phyloP scores from a whole-genome alignment of 2,113 vertebrate species.

The Periophthalmodon schlosseri region DNA sequence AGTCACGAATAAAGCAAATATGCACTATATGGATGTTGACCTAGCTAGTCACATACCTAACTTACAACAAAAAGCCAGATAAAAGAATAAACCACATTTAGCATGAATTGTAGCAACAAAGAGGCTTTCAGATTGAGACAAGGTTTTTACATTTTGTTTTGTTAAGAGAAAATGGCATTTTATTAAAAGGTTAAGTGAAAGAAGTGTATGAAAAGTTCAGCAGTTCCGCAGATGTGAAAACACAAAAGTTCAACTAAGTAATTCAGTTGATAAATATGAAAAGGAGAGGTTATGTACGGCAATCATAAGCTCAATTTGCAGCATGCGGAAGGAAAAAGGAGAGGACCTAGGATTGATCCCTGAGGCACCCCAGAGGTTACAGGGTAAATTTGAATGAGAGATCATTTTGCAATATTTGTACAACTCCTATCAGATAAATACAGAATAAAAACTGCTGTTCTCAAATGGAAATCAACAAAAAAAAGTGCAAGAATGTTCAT shows the following conservation, averaged over 20 bases:
- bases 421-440: background rate
- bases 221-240: background rate
- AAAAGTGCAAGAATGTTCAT: background rate
- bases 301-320: background rate
- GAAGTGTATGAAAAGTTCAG: background rate
- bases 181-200: constrained; percentile 1
- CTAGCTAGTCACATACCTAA: too few relatives aligned
- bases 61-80: too few relatives aligned
- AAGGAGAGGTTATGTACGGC: background rate
- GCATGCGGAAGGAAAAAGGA: background rate
- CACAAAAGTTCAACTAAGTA: background rate
- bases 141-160: background rate
- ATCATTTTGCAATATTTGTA: background rate
- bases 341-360: background rate
- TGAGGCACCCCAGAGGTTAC: background rate
- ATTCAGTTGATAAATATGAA: background rate
- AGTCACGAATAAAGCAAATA: too few relatives aligned
- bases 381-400: background rate
- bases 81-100: background rate
- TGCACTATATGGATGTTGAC: too few relatives aligned
- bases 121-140: background rate
- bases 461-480: background rate
- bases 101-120: background rate
- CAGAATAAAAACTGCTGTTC: background rate
- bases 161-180: background rate